Evolutionary conservation across 2,888 invertebrate genomes (phyloP), one percentile per base, ranked within the genome.

Genomic region (Ormyrus labotus): DNA sequence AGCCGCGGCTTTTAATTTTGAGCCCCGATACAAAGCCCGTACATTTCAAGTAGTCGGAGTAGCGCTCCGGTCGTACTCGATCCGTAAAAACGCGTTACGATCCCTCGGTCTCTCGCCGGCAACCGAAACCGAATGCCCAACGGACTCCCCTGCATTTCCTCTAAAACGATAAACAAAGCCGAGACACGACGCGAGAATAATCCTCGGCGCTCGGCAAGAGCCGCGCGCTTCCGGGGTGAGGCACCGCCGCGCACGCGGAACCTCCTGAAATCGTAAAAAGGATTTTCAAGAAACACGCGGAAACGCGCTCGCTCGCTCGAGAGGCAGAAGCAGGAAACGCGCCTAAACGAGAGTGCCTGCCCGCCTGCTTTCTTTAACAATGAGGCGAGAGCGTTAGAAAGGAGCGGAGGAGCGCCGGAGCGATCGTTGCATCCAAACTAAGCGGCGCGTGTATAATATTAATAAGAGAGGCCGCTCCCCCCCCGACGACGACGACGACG

Each of bases 261-360:
- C 68, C 34, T 19, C 19, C 65, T 78, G 64, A 70, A 78, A 72
- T 79, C 69, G 69, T 73, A 71, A 74, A 72, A 57, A 7, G 64
- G 50, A 60, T 78, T 71, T 78, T 78, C 67, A 55, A 53, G 73
- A 79, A 79, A 68, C 45, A 79, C 74, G 69, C 79, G 79, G 73
- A 79, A 79, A 64, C 79, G 51, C n/a, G 34, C 34, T 1, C 34
- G 34, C 34, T 3, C 19, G 19, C 19, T 5, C 19, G 19, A 19
- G 19, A 19, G 19, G 1, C 19, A n/a, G 65, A 77, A 77, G 63
- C 77, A 76, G 77, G 70, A 70, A 77, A 76, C 34, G 63, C 69
- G 11, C 7, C 48, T 51, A 34, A 34, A 34, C 47, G 19, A 53
- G 6, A 11, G 8, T 13, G 8, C 34, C 13, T 10, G 72, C 65